Percentiles rank a stretch among this genome's conserved stretches.
Conservation (phyloP, 2,113 vertebrate genomes). For the Ptyas mucosa region DNA sequence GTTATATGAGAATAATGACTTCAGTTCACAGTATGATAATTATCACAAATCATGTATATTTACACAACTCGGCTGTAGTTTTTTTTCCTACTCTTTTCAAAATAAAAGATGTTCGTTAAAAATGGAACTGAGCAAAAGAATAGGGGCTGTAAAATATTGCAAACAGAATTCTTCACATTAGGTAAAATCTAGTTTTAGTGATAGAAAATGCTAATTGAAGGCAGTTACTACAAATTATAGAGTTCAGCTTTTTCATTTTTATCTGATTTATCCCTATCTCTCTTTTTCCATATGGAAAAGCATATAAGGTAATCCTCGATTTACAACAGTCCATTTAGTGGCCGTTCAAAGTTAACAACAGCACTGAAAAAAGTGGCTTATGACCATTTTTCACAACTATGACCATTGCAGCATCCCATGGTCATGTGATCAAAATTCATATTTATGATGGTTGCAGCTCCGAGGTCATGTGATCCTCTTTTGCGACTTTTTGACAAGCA, state of each 20-base stretch:
- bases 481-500: no score
- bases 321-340: no score
- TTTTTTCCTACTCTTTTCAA: not conserved
- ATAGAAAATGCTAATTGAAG: not conserved
- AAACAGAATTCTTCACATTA: not conserved
- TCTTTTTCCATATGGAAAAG: not conserved
- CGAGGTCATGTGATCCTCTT: no score
- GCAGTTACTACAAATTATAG: not conserved
- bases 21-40: not conserved
- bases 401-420: no score
- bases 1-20: not conserved
- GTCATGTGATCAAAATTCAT: no score
- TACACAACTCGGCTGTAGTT: not conserved
- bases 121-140: not conserved
- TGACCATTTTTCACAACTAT: no score
- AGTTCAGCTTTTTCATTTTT: conserved; percentile 15
- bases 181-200: not conserved
- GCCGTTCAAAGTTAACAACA: no score
- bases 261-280: not conserved
- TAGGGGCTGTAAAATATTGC: not conserved
- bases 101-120: not conserved
- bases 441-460: no score
- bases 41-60: not conserved
- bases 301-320: no score
- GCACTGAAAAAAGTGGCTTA: no score